Evolutionary conservation across 2,113 vertebrate species (phyloP), one percentile per base, ranked within the genome.

Genomic region (Alligator mississippiensis): DNA sequence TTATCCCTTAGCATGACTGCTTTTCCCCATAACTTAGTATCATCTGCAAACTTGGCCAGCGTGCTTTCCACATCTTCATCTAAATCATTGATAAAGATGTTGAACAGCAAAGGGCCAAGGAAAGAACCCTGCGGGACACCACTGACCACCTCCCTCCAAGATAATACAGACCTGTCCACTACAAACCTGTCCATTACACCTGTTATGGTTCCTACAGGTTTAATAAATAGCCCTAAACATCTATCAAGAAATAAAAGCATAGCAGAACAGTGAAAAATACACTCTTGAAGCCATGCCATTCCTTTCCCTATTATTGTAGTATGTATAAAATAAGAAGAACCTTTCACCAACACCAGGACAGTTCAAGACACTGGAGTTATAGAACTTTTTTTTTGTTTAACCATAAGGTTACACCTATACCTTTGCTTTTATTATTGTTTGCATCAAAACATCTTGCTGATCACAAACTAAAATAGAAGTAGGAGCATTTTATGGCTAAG

Each of bases 391-490:
- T 85, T 79, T 76, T 62, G 18, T 85, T 47, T 47, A 47, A 47
- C 34, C 72, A 70, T 8, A 47, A 58, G 80, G 90, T 59, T 86
- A 27, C 62, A 94, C 92, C 88, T 82, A 93, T 57, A 82, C 94
- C 70, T 95, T 70, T 81, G 61, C 85, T 94, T 94, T 88, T 87
- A 94, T 95, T 95, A 95, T 91, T 90, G 64, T 70, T 82, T 61
- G 30, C 62, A 75, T 84, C 87, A 89, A 54, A 88, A 72, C 80
- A 86, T 94, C 61, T 78, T 82, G 93, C 89, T 89, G 87, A 78
- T 85, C 83, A 86, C 61, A 90, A 58, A 34, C 47, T 47, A 47
- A 47, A 47, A 47, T 9, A 47, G 47, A 47, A 47, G 9, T 9
- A 47, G 47, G 47, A 47, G 9, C 47, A 47, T 9, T 47, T 47